Percentiles rank a stretch among this genome's conserved stretches.
Evolutionary conservation across 2,888 invertebrate species (phyloP).

Genomic region (Xestia ashworthii): DNA sequence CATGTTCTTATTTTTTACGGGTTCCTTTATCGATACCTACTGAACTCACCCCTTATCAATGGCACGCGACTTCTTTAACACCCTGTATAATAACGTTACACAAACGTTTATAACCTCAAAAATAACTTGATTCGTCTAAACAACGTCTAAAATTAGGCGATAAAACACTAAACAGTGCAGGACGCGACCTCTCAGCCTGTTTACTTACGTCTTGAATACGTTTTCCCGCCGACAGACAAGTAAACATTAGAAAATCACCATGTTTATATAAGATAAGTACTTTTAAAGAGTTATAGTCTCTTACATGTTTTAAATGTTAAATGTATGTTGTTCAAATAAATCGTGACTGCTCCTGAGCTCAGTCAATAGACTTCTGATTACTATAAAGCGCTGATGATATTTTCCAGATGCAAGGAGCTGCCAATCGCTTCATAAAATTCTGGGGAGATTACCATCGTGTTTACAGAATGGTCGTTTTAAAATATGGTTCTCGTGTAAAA

Average conservation of each 20-base stretch:
- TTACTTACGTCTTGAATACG: constrained; percentile 69
- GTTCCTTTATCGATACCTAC: too few species aligned
- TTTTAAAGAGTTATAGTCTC: constrained; percentile 61
- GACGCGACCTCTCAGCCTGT: constrained; percentile 57
- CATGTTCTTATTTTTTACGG: too few species aligned
- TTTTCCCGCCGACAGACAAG: constrained; percentile 70
- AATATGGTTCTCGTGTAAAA: constrained; percentile 43
- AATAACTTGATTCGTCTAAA: constrained; percentile 55
- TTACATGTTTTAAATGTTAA: constrained; percentile 41
- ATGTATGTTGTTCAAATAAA: constrained; percentile 57
- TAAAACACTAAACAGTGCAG: constrained; percentile 49
- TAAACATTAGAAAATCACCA: constrained; percentile 69
- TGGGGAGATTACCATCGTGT: constrained; percentile 39
- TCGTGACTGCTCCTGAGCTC: constrained; percentile 25
- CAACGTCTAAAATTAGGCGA: constrained; percentile 58
- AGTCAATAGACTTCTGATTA: constrained; percentile 57
- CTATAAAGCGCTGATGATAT: constrained; percentile 60
- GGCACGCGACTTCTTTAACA: too few species aligned
- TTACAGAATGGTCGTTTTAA: constrained; percentile 34
- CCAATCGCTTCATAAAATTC: constrained; percentile 38
- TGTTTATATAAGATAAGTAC: constrained; percentile 59
- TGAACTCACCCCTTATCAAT: too few species aligned
- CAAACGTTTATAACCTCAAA: constrained; percentile 48
- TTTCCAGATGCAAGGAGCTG: constrained; percentile 41
- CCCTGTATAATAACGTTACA: constrained; percentile 32